Evolutionary conservation across 2,888 invertebrate species (phyloP).

Genomic region (Ceraclea dissimilis): DNA sequence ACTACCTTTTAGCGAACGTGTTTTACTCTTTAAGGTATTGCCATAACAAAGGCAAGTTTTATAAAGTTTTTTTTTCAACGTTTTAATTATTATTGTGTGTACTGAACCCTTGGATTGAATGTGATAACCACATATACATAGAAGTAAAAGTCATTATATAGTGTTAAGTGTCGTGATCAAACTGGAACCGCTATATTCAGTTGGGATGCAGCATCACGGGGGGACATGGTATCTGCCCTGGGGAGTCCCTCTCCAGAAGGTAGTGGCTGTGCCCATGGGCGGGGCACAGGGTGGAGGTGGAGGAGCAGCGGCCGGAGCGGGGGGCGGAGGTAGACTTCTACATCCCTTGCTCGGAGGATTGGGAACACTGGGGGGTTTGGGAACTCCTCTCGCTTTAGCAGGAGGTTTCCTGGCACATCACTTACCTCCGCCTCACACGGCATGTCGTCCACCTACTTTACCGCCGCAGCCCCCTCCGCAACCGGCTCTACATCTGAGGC

Average conservation of each 20-base stretch:
- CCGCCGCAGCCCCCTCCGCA: conserved; percentile 24
- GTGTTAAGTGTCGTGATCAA: not conserved
- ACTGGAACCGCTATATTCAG: conserved; percentile 23
- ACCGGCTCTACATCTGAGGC: conserved; percentile 22
- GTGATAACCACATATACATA: not conserved
- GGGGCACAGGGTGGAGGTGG: conserved; percentile 44
- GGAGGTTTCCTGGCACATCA: conserved; percentile 36
- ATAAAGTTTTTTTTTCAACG: not conserved
- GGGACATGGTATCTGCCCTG: conserved; percentile 56
- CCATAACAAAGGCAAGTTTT: not conserved
- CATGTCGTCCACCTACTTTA: conserved; percentile 29
- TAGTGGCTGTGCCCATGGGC: conserved; percentile 47
- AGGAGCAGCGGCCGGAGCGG: conserved; percentile 49
- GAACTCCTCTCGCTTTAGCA: conserved; percentile 36
- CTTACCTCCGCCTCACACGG: conserved; percentile 33
- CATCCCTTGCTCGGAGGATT: conserved; percentile 26
- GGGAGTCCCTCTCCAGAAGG: conserved; percentile 50
- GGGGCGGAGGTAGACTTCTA: conserved; percentile 35
- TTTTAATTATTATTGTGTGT: not conserved
- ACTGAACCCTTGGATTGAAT: not conserved
- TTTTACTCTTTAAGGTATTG: not conserved
- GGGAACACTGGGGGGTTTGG: conserved; percentile 20
- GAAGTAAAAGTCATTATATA: not conserved
- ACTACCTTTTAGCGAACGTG: not conserved
- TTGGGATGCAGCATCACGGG: conserved; percentile 25